Conservation (phyloP, 2,888 invertebrate species). For the Drosophila fungiperda region DNA sequence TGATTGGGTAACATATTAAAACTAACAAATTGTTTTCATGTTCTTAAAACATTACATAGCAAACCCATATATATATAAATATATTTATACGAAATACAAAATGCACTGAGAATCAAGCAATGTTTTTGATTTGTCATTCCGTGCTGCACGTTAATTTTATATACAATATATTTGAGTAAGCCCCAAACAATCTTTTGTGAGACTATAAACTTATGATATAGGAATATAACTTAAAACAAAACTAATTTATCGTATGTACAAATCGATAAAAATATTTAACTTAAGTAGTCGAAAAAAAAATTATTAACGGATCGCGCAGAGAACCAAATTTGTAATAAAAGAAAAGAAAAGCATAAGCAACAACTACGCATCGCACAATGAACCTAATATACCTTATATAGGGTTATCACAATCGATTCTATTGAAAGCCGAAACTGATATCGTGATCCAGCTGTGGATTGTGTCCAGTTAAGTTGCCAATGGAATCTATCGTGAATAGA, state of each 20-base stretch:
- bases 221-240: constrained; percentile 55
- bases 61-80: constrained; percentile 2
- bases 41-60: constrained; percentile 17
- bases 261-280: constrained; percentile 67
- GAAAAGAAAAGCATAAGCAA: constrained; percentile 33
- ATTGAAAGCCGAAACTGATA: constrained; percentile 10
- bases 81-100: constrained; percentile 18
- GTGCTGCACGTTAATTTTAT: constrained; percentile 54
- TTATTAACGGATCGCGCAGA: constrained; percentile 55
- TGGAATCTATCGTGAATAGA: constrained; percentile 31
- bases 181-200: constrained; percentile 77
- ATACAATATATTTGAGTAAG: constrained; percentile 45
- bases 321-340: constrained; percentile 74
- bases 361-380: constrained; percentile 73
- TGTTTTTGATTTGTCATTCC: constrained; percentile 49
- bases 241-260: constrained; percentile 72
- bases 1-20: constrained; percentile 24
- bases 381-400: constrained; percentile 44
- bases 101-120: constrained; percentile 44
- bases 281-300: constrained; percentile 66
- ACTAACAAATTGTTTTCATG: constrained; percentile 45
- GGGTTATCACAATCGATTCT: constrained; percentile 28
- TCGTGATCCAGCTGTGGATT: background rate
- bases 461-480: constrained; percentile 20
- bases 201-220: constrained; percentile 70